Evolutionary conservation across 2,797 vertebrate species (phyloP), one percentile per base, ranked within the genome.

Genomic region (Centroberyx gerrardi): DNA sequence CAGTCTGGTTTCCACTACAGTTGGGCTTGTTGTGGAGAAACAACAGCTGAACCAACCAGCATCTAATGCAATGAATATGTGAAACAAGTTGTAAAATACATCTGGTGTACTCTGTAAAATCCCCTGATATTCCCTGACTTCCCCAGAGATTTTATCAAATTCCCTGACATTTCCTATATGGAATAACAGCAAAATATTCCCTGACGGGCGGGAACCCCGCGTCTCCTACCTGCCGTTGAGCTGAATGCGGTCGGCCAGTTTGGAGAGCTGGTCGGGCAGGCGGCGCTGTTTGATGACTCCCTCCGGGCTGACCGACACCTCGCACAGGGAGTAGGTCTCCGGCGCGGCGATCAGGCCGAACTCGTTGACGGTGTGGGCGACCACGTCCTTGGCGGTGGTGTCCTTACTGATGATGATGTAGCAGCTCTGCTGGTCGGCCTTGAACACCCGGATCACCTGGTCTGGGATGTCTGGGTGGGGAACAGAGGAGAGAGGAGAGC

Each of bases 381-480:
- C 98, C 5, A 99, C 97, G 79, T 99, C 97, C 85, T 98, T 98
- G 40, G 98, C 98, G 13, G 97, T 99, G 1, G 97, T 97, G 91
- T 99, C 97, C 87, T 98, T 98, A 90, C 97, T 97, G 93, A 99
- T 98, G 91, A 99, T 97, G 86, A 99, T 97, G 92, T 99, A 99
- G 90, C 97, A 98, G 76, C 98, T 99, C 91, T 99, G 98, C 84
- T 99, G 98, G 91, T 99, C 98, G 0, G 97, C 97, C 90, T 97
- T 98, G 91, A 99, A 99, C 81, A 99, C 97, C 58, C 97, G 92
- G 54, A 99, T 98, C 77, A 99, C 98, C 92, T 99, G 98, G 90
- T 99, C 97, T 0, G 97, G 98, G 88, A 97, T 96, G 91, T 99
- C 98, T 99, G 79, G 31, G 29, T 28, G 55, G 1, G 40, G 14